Evolutionary conservation across 2,888 invertebrate genomes (phyloP).

Genomic region (Cyclophora albipunctata): DNA sequence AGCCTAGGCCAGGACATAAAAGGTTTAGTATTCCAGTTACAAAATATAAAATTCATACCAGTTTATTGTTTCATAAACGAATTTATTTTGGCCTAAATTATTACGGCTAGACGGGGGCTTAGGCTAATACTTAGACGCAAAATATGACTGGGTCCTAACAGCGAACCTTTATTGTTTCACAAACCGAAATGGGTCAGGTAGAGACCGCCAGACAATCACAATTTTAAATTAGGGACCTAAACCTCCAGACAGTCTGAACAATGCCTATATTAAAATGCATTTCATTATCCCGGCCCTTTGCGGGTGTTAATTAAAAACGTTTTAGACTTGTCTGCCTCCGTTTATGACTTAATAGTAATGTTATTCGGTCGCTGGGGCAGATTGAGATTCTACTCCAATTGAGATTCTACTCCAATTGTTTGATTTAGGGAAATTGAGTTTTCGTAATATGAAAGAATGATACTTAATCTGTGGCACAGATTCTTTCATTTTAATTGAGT

Average conservation of each 20-base stretch:
- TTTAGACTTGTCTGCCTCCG: neutral
- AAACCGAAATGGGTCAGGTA: slow-evolving; percentile 20
- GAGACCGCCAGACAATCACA: slow-evolving; percentile 59
- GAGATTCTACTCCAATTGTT: too few species aligned
- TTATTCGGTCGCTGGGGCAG: too few species aligned
- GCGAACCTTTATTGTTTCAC: slow-evolving; percentile 60
- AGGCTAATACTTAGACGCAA: slow-evolving; percentile 37
- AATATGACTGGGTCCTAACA: slow-evolving; percentile 51
- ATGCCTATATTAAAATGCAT: slow-evolving; percentile 37
- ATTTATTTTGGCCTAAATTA: slow-evolving; percentile 26
- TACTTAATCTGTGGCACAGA: too few species aligned
- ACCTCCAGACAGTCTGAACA: slow-evolving; percentile 36
- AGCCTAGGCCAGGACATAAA: neutral
- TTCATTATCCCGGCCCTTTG: slow-evolving; percentile 23
- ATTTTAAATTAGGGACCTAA: slow-evolving; percentile 65
- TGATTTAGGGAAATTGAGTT: too few species aligned
- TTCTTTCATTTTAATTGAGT: too few species aligned
- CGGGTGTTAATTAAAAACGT: neutral
- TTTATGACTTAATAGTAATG: too few species aligned
- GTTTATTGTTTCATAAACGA: slow-evolving; percentile 13
- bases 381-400: too few species aligned
- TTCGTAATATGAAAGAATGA: too few species aligned
- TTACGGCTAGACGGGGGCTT: slow-evolving; percentile 54
- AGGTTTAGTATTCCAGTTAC: slow-evolving; percentile 1
- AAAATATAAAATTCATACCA: slow-evolving; percentile 7